Evolutionary conservation across 2,113 vertebrate species (phyloP), one percentile per base, ranked within the genome.

Genomic region (Phalacrocorax pelagicus): DNA sequence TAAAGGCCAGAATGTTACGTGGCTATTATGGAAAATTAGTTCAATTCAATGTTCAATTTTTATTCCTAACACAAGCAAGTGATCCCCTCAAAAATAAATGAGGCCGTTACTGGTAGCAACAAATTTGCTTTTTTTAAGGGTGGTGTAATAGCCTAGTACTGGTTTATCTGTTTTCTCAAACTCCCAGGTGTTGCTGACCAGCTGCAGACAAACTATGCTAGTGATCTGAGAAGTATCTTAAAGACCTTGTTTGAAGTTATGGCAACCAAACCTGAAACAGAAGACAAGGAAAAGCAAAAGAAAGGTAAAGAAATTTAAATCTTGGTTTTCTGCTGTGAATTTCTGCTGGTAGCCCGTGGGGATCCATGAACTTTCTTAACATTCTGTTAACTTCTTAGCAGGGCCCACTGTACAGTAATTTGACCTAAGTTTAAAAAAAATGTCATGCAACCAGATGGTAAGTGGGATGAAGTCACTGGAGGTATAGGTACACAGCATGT

Each of bases 161-260:
- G 2, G 21, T 61, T 65, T 65, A 40, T 10, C 12, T 2, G 1
- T 90, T 79, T 91, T 80, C 44, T 84, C 29, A 30, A 77, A 75
- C 36, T 49, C 26, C 14, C 91, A 99, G 99, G 99, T 88, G 99
- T 99, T 71, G 99, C 99, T 70, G 99, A 99, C 98, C 99, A 99
- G 97, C 98, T 99, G 95, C 99, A 99, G 98, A 99, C 99, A 18
- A 99, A 99, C 98, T 99, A 99, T 42, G 99, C 99, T 30, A 99
- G 99, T 82, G 99, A 99, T 97, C 98, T 99, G 81, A 98, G 99
- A 81, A 99, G 99, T 93, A 99, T 99, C 95, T 98, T 99, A 70
- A 99, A 99, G 97, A 99, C 99, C 12, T 98, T 99, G 47, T 99
- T 99, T 95, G 99, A 99, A 98, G 99, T 99, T 94, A 99, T 99